Conservation (phyloP, 2,888 invertebrate genomes). For the Sthenelais limicola region DNA sequence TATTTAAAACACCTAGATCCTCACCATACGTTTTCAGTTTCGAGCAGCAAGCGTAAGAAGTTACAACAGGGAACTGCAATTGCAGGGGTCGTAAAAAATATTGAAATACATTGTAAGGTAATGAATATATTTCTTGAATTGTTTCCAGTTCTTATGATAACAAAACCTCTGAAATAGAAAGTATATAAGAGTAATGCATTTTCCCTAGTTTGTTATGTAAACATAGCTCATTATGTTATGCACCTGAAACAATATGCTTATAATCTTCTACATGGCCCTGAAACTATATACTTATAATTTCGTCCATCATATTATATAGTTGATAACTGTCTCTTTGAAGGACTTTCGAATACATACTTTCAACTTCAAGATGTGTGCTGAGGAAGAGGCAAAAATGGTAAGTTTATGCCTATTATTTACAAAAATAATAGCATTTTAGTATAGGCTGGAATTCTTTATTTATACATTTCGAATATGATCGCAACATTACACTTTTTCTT, state of each 20-base stretch:
- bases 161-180: neutral
- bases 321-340: slow-evolving; percentile 73
- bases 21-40: slow-evolving; percentile 54
- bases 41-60: slow-evolving; percentile 78
- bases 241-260: too few relatives aligned
- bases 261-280: too few relatives aligned
- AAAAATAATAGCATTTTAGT: too few relatives aligned
- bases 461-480: too few relatives aligned
- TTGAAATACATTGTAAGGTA: slow-evolving; percentile 88
- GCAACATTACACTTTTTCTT: too few relatives aligned
- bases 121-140: slow-evolving; percentile 46
- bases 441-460: too few relatives aligned
- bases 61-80: slow-evolving; percentile 79
- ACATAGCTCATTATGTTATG: too few relatives aligned
- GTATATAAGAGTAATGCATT: too few relatives aligned
- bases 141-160: neutral
- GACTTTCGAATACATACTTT: slow-evolving; percentile 91
- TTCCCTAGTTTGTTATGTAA: too few relatives aligned
- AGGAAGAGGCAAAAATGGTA: slow-evolving; percentile 85
- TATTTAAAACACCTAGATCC: neutral
- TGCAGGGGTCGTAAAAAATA: slow-evolving; percentile 82
- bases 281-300: too few relatives aligned
- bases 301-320: too few relatives aligned
- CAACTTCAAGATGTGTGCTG: slow-evolving; percentile 87
- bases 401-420: too few relatives aligned